phyloP scores from a whole-genome alignment of 2,888 invertebrate genomes.

The Leptogaster cylindrica region DNA sequence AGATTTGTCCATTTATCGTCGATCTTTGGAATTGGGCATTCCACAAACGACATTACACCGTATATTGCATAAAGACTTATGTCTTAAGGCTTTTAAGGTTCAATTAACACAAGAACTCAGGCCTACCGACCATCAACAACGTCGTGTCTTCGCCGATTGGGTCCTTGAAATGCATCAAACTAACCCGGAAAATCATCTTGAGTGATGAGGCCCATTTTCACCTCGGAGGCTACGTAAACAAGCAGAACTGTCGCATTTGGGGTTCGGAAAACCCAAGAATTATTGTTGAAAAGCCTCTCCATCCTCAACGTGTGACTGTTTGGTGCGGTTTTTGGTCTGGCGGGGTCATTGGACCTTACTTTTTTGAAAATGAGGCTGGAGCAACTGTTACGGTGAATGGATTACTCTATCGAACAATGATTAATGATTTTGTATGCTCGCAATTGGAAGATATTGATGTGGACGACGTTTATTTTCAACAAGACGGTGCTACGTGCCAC shows the following conservation, averaged over 20 bases:
- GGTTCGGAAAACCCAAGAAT: background rate
- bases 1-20: too few relatives aligned
- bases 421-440: too few relatives aligned
- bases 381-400: conserved; percentile 28
- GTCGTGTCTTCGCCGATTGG: conserved; percentile 2
- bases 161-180: conserved; percentile 4
- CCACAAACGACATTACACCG: too few relatives aligned
- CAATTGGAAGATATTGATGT: too few relatives aligned
- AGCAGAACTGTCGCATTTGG: background rate
- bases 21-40: too few relatives aligned
- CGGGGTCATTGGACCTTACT: conserved; percentile 29
- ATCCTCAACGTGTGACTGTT: too few relatives aligned
- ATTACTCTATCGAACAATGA: too few relatives aligned
- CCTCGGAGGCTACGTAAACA: conserved; percentile 1
- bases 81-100: too few relatives aligned
- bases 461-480: too few relatives aligned
- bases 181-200: conserved; percentile 5
- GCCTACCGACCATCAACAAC: conserved; percentile 8
- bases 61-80: too few relatives aligned
- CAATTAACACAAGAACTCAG: conserved; percentile 2
- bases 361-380: conserved; percentile 15
- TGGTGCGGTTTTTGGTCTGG: conserved; percentile 25
- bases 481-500: conserved; percentile 7
- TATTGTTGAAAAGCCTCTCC: background rate
- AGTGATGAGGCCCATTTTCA: conserved; percentile 2